Evolutionary conservation across 2,888 invertebrate species (phyloP), one percentile per base, ranked within the genome.

Genomic region (Tachina lurida): DNA sequence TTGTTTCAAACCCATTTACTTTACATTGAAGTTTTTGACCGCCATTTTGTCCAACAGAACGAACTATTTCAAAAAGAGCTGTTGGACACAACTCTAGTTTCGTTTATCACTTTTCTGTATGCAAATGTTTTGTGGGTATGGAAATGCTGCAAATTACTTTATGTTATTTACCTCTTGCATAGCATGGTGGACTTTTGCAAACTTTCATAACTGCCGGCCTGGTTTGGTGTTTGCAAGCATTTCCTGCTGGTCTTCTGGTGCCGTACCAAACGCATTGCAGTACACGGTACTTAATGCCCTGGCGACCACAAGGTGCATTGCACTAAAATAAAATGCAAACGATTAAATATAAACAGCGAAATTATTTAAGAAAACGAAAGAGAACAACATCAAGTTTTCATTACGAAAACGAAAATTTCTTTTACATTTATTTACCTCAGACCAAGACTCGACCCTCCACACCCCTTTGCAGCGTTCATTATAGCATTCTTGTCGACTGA

Each of bases 371-470:
- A 31, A 63, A 79, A 76, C n/a, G 19, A 86, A 79, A 83, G 62
- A 58, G 58, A 74, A 71, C 70, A 39, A 43, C 8, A 58, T 56
- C 0, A 65, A 15, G n/a, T 31, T 31, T 19, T 45, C n/a, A 49
- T 22, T 31, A 31, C 15, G 17, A n/a, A 31, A n/a, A n/a, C n/a
- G n/a, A n/a, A 43, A 73, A 73, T 65, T 2, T 65, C 3, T 10
- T 5, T 62, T 41, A 7, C 17, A 89, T 92, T 93, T 93, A 89
- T 92, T 93, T 93, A 98, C 98, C 95, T 97, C 96, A 56, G 97
- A 97, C 99, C 99, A 99, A 80, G 97, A 95, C 10, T 97, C 97
- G 7, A 97, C 96, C 84, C 96, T 95, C 99, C 99, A 99, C 71
- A 96, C 95, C 0, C 98, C 97, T 89, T 95, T 95, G 93, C 98